Evolutionary conservation across 2,797 vertebrate genomes (phyloP), one percentile per base, ranked within the genome.

Genomic region (Erithacus rubecula): DNA sequence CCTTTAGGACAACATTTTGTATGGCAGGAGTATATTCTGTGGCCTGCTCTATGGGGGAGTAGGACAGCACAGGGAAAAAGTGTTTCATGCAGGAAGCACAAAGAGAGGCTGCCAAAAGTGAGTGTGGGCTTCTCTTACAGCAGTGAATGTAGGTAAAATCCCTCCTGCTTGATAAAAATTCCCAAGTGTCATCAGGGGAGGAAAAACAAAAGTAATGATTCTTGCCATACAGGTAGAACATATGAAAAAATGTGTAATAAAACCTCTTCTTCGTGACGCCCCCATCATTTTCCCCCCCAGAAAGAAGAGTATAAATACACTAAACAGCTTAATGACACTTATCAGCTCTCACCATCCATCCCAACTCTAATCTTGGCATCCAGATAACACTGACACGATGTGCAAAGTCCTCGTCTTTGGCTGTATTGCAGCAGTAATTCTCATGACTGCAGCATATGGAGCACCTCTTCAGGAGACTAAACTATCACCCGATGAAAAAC

Each of bases 101-200:
- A 89, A 86, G 74, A 94, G 58, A 92, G 47, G 82, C 84, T 89
- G 75, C 77, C 93, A 91, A 41, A 83, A 96, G 70, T 83, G 75
- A 96, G 96, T 98, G 97, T 98, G 97, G 98, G 98, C 94, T 98
- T 96, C 93, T 89, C 71, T 95, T 94, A 95, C 79, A 87, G 91
- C 87, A 95, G 97, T 96, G 95, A 97, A 97, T 98, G 97, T 96
- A 98, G 98, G 97, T 97, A 96, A 97, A 98, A 98, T 98, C 98
- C 98, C 97, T 97, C 97, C 89, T 64, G 97, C 96, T 97, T 97
- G 96, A 95, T 97, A 98, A 98, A 98, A 99, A 98, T 98, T 98
- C 98, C 98, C 98, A 97, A 98, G 96, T 98, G 98, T 98, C 98
- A 98, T 98, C 98, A 98, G 97, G 95, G 84, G 97, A 98, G 97